Evolutionary conservation across 2,113 vertebrate genomes (phyloP).

Genomic region (Oplegnathus fasciatus): DNA sequence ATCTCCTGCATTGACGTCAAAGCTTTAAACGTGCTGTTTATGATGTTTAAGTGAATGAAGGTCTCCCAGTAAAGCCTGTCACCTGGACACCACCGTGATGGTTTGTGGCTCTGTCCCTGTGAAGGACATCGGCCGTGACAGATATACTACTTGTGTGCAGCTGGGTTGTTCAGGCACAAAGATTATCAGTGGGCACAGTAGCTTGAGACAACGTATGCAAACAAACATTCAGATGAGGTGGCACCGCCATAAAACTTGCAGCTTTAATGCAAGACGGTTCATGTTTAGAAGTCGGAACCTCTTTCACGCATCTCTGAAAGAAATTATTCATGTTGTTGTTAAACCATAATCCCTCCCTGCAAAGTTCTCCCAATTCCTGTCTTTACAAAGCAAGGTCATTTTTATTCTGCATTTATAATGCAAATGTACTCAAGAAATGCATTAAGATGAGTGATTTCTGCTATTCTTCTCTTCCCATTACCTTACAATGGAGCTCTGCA

Average conservation of each 20-base stretch:
- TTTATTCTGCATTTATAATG: slow-evolving; percentile 80
- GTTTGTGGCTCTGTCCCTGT: slow-evolving; percentile 16
- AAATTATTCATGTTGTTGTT: slow-evolving; percentile 66
- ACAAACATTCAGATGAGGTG: slow-evolving; percentile 36
- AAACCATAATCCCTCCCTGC: slow-evolving; percentile 45
- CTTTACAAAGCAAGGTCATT: slow-evolving; percentile 58
- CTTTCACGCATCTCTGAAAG: slow-evolving; percentile 42
- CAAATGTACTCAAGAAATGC: slow-evolving; percentile 78
- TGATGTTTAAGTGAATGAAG: slow-evolving; percentile 19
- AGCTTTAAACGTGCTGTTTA: background rate
- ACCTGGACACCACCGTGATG: slow-evolving; percentile 35
- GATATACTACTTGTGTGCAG: slow-evolving; percentile 31
- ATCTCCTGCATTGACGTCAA: background rate
- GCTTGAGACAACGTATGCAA: slow-evolving; percentile 41
- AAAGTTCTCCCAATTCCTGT: slow-evolving; percentile 46
- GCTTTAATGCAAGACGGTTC: background rate
- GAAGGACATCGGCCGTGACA: slow-evolving; percentile 56
- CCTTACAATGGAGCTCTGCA: slow-evolving; percentile 59
- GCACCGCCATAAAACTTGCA: slow-evolving; percentile 30
- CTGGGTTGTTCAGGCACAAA: slow-evolving; percentile 40
- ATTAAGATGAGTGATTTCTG: slow-evolving; percentile 76
- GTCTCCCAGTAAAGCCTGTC: slow-evolving; percentile 18
- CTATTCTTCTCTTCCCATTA: slow-evolving; percentile 68
- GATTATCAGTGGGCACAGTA: slow-evolving; percentile 15
- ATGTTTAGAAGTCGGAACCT: slow-evolving; percentile 19